Conservation (phyloP, 2,113 vertebrate genomes). For the Cynoglossus semilaevis region DNA sequence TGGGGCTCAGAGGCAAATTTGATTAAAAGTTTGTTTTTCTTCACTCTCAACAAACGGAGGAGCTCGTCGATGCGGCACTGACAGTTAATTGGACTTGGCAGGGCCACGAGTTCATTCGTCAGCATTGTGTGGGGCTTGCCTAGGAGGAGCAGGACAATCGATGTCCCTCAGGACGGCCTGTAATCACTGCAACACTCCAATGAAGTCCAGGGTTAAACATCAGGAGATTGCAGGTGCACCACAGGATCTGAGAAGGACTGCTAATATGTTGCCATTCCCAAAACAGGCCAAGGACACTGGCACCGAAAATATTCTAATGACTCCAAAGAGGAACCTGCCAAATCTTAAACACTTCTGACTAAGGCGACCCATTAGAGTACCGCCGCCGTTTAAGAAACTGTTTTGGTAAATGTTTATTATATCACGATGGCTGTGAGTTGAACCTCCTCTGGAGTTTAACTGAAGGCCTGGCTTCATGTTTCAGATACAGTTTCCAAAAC, state of each 20-base stretch:
- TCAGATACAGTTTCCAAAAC: too few species aligned
- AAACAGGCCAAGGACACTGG: constrained; percentile 78
- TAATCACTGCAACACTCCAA: constrained; percentile 92
- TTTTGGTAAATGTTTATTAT: too few species aligned
- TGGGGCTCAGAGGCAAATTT: constrained; percentile 76
- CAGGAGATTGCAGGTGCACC: constrained; percentile 85
- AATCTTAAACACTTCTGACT: neutral
- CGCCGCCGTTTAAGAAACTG: too few species aligned
- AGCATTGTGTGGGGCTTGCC: constrained; percentile 89
- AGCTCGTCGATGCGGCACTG: constrained; percentile 85
- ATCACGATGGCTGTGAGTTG: too few species aligned
- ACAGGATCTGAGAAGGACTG: constrained; percentile 79
- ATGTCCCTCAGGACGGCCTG: constrained; percentile 85
- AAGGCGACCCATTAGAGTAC: too few species aligned
- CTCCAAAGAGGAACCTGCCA: constrained; percentile 11
- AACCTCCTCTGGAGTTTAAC: too few species aligned
- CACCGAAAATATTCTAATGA: constrained; percentile 35
- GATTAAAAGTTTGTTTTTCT: constrained; percentile 85
- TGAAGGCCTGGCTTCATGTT: too few species aligned
- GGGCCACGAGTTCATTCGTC: constrained; percentile 91
- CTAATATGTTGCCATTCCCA: constrained; percentile 75
- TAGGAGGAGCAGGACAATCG: constrained; percentile 85
- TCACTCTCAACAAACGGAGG: constrained; percentile 78
- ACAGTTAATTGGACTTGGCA: constrained; percentile 94
- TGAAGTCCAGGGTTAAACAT: constrained; percentile 91